Evolutionary conservation across 2,888 invertebrate genomes (phyloP).

Genomic region (Papilio protenor): DNA sequence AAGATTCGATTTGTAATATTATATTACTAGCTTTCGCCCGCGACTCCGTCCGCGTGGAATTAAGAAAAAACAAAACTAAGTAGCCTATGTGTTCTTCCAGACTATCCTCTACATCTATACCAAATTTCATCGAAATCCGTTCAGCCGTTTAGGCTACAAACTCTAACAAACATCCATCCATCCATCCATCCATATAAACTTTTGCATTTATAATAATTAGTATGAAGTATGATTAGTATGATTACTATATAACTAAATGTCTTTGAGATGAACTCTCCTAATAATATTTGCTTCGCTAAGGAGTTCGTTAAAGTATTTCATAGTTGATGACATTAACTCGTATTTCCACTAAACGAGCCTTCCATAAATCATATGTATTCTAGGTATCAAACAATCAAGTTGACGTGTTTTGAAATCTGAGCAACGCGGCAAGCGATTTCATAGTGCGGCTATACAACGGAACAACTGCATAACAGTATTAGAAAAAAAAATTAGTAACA

Average conservation of each 20-base stretch:
- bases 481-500: constrained; percentile 10
- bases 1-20: background rate
- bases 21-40: too few species aligned
- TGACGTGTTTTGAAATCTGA: constrained; percentile 32
- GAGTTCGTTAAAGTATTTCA: background rate
- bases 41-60: too few species aligned
- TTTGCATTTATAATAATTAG: too few species aligned
- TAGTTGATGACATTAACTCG: background rate
- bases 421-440: constrained; percentile 25
- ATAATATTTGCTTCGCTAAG: background rate
- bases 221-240: too few species aligned
- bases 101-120: too few species aligned
- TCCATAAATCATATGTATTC: constrained; percentile 8
- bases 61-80: too few species aligned
- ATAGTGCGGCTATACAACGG: constrained; percentile 14
- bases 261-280: background rate
- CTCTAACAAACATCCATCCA: too few species aligned
- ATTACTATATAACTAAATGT: background rate
- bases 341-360: background rate
- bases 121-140: too few species aligned
- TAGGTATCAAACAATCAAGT: constrained; percentile 25
- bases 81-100: too few species aligned
- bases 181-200: too few species aligned
- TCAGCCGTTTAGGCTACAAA: too few species aligned
- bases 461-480: constrained; percentile 16